Evolutionary conservation across 2,797 vertebrate genomes (phyloP), one percentile per base, ranked within the genome.

Genomic region (Eupleurogrammus muticus): DNA sequence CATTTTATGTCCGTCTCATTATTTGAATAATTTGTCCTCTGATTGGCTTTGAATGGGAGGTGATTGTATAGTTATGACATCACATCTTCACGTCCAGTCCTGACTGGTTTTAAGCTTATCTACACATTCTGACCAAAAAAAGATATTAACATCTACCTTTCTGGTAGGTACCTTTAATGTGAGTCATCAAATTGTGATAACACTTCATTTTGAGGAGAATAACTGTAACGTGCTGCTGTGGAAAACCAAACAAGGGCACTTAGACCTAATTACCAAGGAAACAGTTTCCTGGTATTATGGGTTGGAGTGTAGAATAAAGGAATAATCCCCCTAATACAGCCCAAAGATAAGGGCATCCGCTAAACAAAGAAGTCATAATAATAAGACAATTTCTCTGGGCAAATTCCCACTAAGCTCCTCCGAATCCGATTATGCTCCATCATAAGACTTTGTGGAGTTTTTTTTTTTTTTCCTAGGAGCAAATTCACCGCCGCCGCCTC

Each of bases 311-410:
- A 56, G 73, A 89, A 85, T 77, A 87, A 90, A 88, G 54, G 58
- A 81, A 58, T 89, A 87, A 90, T 87, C 87, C 42, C 24, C 51
- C 63, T 73, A 88, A 91, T 85, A 87, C 81, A 82, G 70, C 52
- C 58, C 20, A 44, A 48, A 77, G 86, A 90, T 85, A 79, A 87
- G 64, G 70, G 71, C 57, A 70, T 80, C 70, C 9, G 11, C 70
- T 52, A 82, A 86, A 90, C 87, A 92, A 91, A 89, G 82, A 82
- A 83, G 70, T 84, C 65, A 70, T 87, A 80, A 87, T 83, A 89
- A 89, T 73, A 77, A 82, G 69, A 90, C 85, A 82, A 61, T 88
- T 90, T 86, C 65, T 80, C 35, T n/a, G 44, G 58, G 67, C 62
- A 75, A 89, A 87, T 81, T 85, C 77, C 74, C 75, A 60, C 75